Conservation (phyloP, 2,888 invertebrate species). For the Sepiola atlantica region DNA sequence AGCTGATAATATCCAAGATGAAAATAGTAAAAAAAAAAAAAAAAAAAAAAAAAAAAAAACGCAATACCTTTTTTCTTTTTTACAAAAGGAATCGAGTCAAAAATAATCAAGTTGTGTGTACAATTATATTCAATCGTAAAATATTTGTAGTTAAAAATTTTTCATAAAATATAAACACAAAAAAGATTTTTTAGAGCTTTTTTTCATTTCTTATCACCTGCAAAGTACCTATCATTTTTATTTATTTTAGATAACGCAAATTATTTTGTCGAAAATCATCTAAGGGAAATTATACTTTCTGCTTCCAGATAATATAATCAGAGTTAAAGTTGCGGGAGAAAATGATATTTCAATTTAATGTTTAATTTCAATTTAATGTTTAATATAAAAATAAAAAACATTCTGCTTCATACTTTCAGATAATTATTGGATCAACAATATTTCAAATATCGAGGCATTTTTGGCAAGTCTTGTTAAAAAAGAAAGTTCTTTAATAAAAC, state of each 20-base stretch:
- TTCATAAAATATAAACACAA: background rate
- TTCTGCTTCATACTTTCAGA: background rate
- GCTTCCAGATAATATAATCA: background rate
- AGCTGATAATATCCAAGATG: too few relatives aligned
- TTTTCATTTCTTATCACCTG: background rate
- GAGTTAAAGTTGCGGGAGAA: background rate
- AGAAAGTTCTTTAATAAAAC: background rate
- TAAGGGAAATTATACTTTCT: background rate
- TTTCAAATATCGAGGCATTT: background rate
- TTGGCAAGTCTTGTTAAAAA: background rate
- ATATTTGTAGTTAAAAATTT: background rate
- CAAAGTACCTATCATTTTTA: background rate
- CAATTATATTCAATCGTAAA: background rate
- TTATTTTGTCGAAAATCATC: background rate
- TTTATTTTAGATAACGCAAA: background rate
- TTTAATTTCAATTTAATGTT: background rate
- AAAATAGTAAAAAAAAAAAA: too few relatives aligned
- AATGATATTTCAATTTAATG: background rate
- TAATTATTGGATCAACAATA: background rate
- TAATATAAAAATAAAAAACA: background rate
- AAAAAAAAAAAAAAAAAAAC: too few relatives aligned
- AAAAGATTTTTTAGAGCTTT: background rate
- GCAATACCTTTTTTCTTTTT: too few relatives aligned
- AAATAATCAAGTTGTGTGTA: background rate
- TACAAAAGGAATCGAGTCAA: background rate